These are phyloP conservation scores for Melanostigma gelatinosum DNA, from an alignment of 2,113 vertebrate genomes.

Conservation along the genomic window DNA sequence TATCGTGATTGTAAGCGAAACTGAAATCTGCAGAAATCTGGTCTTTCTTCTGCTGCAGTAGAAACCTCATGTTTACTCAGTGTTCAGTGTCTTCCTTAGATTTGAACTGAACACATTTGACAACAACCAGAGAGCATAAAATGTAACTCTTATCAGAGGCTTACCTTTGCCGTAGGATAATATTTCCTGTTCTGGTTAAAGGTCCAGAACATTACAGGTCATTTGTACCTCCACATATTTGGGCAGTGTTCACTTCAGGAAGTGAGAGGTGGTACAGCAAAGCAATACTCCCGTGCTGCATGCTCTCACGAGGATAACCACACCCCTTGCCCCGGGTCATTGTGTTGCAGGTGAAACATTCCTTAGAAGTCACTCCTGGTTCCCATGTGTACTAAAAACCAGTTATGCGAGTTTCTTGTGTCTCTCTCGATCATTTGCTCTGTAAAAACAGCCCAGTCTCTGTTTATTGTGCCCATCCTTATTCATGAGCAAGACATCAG, in stretches of 20 bases:
- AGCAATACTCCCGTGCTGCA: slow-evolving; percentile 41
- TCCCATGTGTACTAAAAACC: slow-evolving; percentile 25
- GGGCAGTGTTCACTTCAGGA: slow-evolving; percentile 60
- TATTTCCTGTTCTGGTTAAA: slow-evolving; percentile 24
- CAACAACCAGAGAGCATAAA: neutral
- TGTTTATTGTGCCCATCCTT: neutral
- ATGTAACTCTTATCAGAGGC: slow-evolving; percentile 1
- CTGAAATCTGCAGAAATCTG: slow-evolving; percentile 16
- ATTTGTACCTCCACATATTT: slow-evolving; percentile 57
- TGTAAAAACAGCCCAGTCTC: neutral
- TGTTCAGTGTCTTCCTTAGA: neutral
- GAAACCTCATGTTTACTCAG: neutral
- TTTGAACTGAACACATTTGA: no score
- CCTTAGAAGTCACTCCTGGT: slow-evolving; percentile 25
- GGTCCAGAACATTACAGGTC: slow-evolving; percentile 8
- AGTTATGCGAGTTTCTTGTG: slow-evolving; percentile 15
- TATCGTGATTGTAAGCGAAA: slow-evolving; percentile 26
- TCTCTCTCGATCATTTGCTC: neutral
- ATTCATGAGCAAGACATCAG: neutral
- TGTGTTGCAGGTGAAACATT: slow-evolving; percentile 67
- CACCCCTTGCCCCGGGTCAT: slow-evolving; percentile 62
- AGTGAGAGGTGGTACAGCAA: slow-evolving; percentile 47
- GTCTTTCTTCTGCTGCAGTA: slow-evolving; percentile 5
- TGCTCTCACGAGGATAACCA: slow-evolving; percentile 43
- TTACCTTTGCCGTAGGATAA: slow-evolving; percentile 50